phyloP scores from a whole-genome alignment of 2,888 invertebrate genomes.

The Xanthia togata region DNA sequence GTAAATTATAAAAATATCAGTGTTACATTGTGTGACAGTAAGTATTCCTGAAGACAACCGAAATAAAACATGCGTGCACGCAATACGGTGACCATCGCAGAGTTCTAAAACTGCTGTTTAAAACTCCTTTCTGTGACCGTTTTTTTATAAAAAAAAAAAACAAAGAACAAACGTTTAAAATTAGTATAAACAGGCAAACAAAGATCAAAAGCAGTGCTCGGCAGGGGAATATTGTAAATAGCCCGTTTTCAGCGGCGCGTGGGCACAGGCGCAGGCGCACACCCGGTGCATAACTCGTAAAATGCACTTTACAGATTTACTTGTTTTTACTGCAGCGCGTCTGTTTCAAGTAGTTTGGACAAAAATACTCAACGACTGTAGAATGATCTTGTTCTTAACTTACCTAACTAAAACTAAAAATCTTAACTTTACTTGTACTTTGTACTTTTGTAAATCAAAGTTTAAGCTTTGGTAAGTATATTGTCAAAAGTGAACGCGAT shows the following conservation, averaged over 20 bases:
- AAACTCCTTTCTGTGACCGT: neutral
- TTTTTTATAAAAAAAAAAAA: conserved; percentile 45
- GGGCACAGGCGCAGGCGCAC: conserved; percentile 60
- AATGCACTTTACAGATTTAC: conserved; percentile 67
- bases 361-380: conserved; percentile 20
- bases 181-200: conserved; percentile 62
- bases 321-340: conserved; percentile 41
- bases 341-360: conserved; percentile 20
- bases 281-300: conserved; percentile 71
- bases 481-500: too few species aligned
- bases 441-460: neutral
- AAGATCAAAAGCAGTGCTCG: conserved; percentile 67
- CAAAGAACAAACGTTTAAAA: conserved; percentile 60
- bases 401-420: too few species aligned
- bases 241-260: conserved; percentile 64
- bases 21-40: neutral
- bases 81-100: conserved; percentile 51
- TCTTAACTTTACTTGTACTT: neutral
- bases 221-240: conserved; percentile 76
- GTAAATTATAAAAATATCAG: neutral
- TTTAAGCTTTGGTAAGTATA: too few species aligned
- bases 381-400: neutral
- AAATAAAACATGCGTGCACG: conserved; percentile 16
- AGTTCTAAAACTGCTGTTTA: conserved; percentile 47
- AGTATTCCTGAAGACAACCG: neutral